Percentiles rank a stretch among this genome's conserved stretches.
Conservation (phyloP, 2,888 invertebrate genomes). For the Punctoribates punctum region DNA sequence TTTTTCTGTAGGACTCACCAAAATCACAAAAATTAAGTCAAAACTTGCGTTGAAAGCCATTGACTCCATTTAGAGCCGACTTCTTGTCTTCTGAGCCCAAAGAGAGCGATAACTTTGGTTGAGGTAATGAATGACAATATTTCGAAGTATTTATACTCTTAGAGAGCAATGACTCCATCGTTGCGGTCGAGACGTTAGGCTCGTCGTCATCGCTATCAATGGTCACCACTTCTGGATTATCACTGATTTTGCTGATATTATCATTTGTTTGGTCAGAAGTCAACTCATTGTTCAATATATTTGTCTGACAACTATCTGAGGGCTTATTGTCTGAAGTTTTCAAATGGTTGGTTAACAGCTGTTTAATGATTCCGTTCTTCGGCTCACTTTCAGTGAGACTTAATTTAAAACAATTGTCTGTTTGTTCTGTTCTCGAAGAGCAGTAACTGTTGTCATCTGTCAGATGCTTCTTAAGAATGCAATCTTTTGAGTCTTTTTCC, state of each 20-base stretch:
- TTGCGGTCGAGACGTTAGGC: neutral
- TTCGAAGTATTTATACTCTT: neutral
- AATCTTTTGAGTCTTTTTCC: neutral
- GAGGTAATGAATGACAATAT: neutral
- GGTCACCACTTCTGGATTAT: neutral
- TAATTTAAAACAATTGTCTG: too few relatives aligned
- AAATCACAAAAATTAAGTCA: too few relatives aligned
- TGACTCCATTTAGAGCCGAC: neutral
- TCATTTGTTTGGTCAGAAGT: too few relatives aligned
- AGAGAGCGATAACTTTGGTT: neutral
- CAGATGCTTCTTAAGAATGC: neutral
- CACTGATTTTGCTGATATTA: neutral
- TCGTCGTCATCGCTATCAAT: constrained; percentile 19
- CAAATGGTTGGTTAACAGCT: too few relatives aligned
- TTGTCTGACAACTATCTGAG: too few relatives aligned
- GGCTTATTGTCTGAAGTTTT: too few relatives aligned
- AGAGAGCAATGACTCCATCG: neutral
- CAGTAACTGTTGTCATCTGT: neutral
- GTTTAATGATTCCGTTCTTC: neutral
- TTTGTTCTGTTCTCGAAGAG: too few relatives aligned
- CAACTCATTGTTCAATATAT: too few relatives aligned
- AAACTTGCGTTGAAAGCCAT: neutral
- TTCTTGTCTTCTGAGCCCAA: neutral
- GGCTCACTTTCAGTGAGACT: too few relatives aligned
- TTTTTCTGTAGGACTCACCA: too few relatives aligned